Evolutionary conservation across 2,888 invertebrate species (phyloP).

Genomic region (Eupithecia subumbrata): DNA sequence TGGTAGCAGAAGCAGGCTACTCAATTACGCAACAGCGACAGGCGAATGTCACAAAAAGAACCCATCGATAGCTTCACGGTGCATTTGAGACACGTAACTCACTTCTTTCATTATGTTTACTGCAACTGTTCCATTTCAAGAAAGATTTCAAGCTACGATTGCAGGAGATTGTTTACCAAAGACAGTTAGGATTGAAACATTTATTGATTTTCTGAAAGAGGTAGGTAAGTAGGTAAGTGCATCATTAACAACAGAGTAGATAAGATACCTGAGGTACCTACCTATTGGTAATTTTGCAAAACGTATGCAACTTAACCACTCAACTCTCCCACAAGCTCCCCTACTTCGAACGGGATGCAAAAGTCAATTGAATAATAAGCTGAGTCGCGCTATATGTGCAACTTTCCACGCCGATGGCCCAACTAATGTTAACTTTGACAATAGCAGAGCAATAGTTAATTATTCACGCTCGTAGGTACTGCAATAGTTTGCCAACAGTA

Average conservation of each 20-base stretch:
- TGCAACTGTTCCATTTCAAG: slow-evolving; percentile 29
- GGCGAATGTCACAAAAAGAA: slow-evolving; percentile 46
- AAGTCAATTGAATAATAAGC: slow-evolving; percentile 27
- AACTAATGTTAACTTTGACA: slow-evolving; percentile 18
- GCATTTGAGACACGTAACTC: slow-evolving; percentile 40
- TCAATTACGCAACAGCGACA: slow-evolving; percentile 53
- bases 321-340: slow-evolving; percentile 10
- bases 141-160: neutral
- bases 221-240: neutral
- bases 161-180: slow-evolving; percentile 4
- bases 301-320: neutral
- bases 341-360: slow-evolving; percentile 20
- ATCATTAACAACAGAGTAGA: neutral
- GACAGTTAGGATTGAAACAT: neutral
- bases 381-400: slow-evolving; percentile 7
- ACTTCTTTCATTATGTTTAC: slow-evolving; percentile 26
- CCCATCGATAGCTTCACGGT: slow-evolving; percentile 44
- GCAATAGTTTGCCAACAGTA: slow-evolving; percentile 29
- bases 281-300: neutral
- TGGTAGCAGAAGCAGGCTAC: slow-evolving; percentile 12
- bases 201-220: neutral
- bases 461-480: slow-evolving; percentile 25
- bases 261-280: neutral
- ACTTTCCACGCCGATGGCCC: slow-evolving; percentile 29
- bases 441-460: slow-evolving; percentile 23